Evolutionary conservation across 1,140 invertebrate genomes (phyloP), one percentile per base, ranked within the genome.

Genomic region (honey bee (Apis mellifera)): DNA sequence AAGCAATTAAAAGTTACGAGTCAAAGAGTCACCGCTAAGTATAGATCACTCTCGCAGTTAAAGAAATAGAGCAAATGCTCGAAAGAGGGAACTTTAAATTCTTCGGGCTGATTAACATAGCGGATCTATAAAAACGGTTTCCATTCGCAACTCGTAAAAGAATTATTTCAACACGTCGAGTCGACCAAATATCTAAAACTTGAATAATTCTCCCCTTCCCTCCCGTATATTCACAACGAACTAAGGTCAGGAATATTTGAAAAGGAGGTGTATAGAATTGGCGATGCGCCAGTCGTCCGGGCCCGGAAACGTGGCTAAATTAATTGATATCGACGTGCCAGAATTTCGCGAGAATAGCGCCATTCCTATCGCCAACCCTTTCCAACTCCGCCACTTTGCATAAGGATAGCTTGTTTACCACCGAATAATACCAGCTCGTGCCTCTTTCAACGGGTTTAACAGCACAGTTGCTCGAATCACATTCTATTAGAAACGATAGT

Each of bases 261-360:
- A 42, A 42, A 87, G 77, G 89, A 81, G 88, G 32, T 54, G 78
- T 86, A 83, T 77, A 65, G 80, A 73, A 87, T 89, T 91, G 90
- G 90, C 85, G 32, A 8, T 0, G 17, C 26, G 85, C 90, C 90
- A 90, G 73, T 54, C 21, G 26, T 42, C 32, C n/a, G 59, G 32
- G 65, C 19, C 65, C 82, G 77, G 75, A 81, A 87, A 87, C 79
- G 84, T 73, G 84, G 76, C 83, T 87, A 85, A 88, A 92, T 92
- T 91, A 92, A 92, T 92, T 90, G 87, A 90, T 87, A 87, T 88
- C 66, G 83, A 87, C 80, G 83, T 82, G 83, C 48, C 79, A 72
- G 78, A 86, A 86, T 88, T 79, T 84, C 86, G 64, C 74, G 84
- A 78, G 50, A 64, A 78, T 64, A 72, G 55, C 60, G 48, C 70